These are phyloP conservation scores for Sorex araneus DNA, from an alignment of 2,113 vertebrate genomes.

Conservation along the genomic window DNA sequence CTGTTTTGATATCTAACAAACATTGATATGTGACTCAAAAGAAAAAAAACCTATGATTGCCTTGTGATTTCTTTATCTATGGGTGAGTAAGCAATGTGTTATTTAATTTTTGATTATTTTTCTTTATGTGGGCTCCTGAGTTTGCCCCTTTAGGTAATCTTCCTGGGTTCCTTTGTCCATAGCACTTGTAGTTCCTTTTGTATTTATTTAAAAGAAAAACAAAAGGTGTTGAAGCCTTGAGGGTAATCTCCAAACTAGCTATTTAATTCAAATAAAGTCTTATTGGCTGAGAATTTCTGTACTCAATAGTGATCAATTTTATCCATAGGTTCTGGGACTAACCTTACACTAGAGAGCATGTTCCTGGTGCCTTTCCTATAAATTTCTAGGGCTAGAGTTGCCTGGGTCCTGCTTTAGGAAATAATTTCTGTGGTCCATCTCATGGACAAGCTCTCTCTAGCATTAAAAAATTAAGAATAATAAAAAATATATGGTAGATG, in stretches of 20 bases:
- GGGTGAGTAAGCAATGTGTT: background rate
- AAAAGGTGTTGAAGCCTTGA: background rate
- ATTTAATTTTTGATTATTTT: conserved; percentile 6
- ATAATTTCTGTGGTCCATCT: background rate
- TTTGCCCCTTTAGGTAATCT: background rate
- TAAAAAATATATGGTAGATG: too few relatives aligned
- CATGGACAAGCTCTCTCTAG: background rate
- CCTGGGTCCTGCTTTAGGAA: background rate
- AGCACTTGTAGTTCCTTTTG: background rate
- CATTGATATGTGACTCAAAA: too few relatives aligned
- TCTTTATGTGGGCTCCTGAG: background rate
- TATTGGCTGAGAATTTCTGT: background rate
- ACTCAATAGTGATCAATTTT: background rate
- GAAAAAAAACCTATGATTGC: background rate
- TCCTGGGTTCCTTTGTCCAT: background rate
- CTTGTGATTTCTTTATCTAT: background rate
- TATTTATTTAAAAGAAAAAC: background rate
- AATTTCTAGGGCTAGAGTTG: background rate
- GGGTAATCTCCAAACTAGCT: conserved; percentile 10
- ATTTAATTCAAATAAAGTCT: background rate
- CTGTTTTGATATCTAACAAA: too few relatives aligned
- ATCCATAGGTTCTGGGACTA: background rate
- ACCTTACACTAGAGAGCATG: background rate
- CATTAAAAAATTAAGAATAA: background rate
- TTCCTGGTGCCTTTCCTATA: background rate